Percentiles rank a stretch among this genome's conserved stretches.
These are phyloP conservation scores for Perdita meconis DNA, from an alignment of 2,888 invertebrate species.

Conservation along the genomic window DNA sequence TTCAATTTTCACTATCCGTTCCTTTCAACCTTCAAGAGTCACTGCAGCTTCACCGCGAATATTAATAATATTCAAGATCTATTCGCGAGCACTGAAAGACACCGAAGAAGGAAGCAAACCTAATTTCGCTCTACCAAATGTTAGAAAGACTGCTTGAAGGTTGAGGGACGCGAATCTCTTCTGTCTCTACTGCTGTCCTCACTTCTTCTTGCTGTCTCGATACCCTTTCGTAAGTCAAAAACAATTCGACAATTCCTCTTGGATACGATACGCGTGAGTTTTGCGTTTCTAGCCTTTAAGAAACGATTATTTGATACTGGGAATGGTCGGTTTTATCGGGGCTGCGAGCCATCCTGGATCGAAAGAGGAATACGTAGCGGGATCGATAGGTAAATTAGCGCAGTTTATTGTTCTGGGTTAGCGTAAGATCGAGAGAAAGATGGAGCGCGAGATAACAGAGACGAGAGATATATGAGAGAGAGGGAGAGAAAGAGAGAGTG, in stretches of 20 bases:
- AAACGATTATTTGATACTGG: conserved; percentile 2
- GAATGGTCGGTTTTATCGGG: neutral
- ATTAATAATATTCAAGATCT: neutral
- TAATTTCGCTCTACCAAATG: neutral
- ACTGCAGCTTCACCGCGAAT: neutral
- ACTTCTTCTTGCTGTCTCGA: conserved; percentile 45
- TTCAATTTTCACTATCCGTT: conserved; percentile 33
- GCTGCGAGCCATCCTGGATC: conserved; percentile 15
- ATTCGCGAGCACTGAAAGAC: neutral
- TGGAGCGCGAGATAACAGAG: neutral
- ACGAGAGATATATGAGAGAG: conserved; percentile 15
- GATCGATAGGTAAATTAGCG: conserved; percentile 19
- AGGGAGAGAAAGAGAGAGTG: conserved; percentile 1
- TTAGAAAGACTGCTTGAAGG: conserved; percentile 1
- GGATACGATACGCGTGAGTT: conserved; percentile 28
- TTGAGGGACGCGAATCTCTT: neutral
- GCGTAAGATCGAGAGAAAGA: conserved; percentile 20
- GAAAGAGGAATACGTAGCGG: conserved; percentile 4
- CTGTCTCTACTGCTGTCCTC: conserved; percentile 16
- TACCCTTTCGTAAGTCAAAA: conserved; percentile 32
- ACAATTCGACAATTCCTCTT: conserved; percentile 32
- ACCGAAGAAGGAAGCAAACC: neutral
- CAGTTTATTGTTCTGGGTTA: conserved; percentile 30
- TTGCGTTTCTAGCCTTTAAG: conserved; percentile 37
- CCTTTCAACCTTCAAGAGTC: neutral